These are phyloP conservation scores for Lamellibrachia luymesi DNA, from an alignment of 1,140 invertebrate genomes.

Conservation along the genomic window DNA sequence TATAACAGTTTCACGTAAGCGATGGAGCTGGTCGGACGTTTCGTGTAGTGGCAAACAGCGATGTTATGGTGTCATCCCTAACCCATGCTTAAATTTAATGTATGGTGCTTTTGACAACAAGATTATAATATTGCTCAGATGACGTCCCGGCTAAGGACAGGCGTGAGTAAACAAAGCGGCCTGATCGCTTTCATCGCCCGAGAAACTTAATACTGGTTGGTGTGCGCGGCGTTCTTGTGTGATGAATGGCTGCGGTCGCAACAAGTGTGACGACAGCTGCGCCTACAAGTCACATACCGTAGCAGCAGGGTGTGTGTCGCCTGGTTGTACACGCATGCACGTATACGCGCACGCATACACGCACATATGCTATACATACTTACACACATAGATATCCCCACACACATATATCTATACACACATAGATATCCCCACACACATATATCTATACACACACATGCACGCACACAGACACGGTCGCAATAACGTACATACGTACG, in stretches of 20 bases:
- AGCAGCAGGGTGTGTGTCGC: no score
- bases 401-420: background rate
- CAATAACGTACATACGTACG: background rate
- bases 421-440: background rate
- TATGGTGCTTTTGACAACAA: background rate
- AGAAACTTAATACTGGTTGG: background rate
- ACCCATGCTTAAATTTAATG: background rate
- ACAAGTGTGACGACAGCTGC: background rate
- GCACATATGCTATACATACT: background rate
- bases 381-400: background rate
- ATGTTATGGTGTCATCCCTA: background rate
- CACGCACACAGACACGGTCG: background rate
- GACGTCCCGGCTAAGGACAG: background rate
- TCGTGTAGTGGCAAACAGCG: no score
- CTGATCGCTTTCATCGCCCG: background rate
- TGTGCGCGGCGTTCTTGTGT: background rate
- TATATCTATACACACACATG: background rate
- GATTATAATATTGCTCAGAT: background rate
- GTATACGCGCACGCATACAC: constrained; percentile 4
- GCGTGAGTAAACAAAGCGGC: background rate
- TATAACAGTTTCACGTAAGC: no score
- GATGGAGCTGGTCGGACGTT: no score
- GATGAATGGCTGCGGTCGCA: background rate
- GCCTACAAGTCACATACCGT: background rate
- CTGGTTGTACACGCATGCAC: background rate